phyloP scores from a whole-genome alignment of 2,888 invertebrate species.

The Steinernema carpocapsae region DNA sequence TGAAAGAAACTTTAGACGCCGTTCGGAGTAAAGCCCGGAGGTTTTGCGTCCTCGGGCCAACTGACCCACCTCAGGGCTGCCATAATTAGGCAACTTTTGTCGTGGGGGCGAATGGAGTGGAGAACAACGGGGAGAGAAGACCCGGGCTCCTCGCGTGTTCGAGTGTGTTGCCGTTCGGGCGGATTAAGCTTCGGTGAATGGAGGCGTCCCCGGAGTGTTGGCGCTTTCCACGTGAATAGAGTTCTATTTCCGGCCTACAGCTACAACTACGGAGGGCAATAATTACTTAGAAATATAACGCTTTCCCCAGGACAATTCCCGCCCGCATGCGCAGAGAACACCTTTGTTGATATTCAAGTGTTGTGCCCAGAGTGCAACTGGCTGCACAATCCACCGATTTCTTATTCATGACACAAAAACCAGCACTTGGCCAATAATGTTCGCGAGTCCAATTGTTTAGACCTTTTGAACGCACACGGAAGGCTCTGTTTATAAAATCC shows the following conservation, averaged over 20 bases:
- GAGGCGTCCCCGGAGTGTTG: slow-evolving; percentile 31
- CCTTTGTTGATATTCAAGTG: not conserved
- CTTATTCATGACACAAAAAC: slow-evolving; percentile 10
- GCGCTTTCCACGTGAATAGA: slow-evolving; percentile 35
- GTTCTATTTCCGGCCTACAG: slow-evolving; percentile 1
- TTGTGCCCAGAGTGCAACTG: slow-evolving; percentile 7
- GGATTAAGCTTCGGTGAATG: slow-evolving; percentile 17
- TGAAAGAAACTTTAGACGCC: not conserved
- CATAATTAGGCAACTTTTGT: slow-evolving; percentile 33
- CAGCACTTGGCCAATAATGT: not conserved
- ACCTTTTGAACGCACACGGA: not conserved
- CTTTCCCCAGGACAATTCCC: slow-evolving; percentile 2
- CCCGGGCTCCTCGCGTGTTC: slow-evolving; percentile 29
- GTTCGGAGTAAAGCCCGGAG: not conserved
- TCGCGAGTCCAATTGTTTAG: not conserved
- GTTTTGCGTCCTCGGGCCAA: not conserved
- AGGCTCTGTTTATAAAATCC: not conserved
- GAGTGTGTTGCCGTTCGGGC: slow-evolving; percentile 28
- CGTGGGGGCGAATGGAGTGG: slow-evolving; percentile 16
- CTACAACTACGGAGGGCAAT: slow-evolving; percentile 11
- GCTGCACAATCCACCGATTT: slow-evolving; percentile 10
- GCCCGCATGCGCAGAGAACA: not conserved
- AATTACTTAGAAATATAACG: slow-evolving; percentile 31
- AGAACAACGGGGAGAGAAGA: slow-evolving; percentile 8
- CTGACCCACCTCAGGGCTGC: slow-evolving; percentile 18